Percentiles rank a stretch among this genome's conserved stretches.
Evolutionary conservation across 2,797 vertebrate species (phyloP).

Genomic region (Paguma larvata): DNA sequence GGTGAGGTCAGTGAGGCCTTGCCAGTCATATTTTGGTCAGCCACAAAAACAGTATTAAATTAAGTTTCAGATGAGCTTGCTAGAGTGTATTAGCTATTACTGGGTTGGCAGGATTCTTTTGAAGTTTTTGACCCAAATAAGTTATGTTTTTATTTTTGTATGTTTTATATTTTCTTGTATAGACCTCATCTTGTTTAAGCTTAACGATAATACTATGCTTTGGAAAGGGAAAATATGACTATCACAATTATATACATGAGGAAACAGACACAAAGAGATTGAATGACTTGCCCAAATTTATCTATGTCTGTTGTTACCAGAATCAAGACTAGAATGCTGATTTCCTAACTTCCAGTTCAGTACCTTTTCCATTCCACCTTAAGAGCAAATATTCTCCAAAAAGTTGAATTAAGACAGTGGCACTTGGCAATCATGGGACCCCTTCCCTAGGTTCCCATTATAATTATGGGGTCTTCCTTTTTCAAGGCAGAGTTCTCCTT

Average conservation of each 20-base stretch:
- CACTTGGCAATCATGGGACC: not conserved
- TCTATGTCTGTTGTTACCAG: not conserved
- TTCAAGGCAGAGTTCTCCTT: not conserved
- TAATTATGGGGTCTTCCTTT: not conserved
- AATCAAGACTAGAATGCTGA: not conserved
- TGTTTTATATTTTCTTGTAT: not conserved
- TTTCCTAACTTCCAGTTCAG: not conserved
- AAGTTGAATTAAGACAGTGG: not conserved
- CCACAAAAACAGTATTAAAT: not conserved
- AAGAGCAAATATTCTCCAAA: not conserved
- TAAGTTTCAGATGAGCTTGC: not conserved
- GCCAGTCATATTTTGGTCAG: not conserved
- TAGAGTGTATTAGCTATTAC: not conserved
- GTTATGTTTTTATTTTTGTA: not conserved
- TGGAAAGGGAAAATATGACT: not conserved
- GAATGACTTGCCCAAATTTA: not conserved
- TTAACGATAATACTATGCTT: constrained; percentile 4
- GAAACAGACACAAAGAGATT: not conserved
- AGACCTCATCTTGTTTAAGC: not conserved
- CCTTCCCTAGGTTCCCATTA: not conserved
- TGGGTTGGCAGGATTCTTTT: not conserved
- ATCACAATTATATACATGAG: not conserved
- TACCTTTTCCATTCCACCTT: not conserved
- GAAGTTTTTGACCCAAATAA: not conserved
- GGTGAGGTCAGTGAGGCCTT: not conserved